Evolutionary conservation across 2,888 invertebrate genomes (phyloP), one percentile per base, ranked within the genome.

Genomic region (Tinea pellionella): DNA sequence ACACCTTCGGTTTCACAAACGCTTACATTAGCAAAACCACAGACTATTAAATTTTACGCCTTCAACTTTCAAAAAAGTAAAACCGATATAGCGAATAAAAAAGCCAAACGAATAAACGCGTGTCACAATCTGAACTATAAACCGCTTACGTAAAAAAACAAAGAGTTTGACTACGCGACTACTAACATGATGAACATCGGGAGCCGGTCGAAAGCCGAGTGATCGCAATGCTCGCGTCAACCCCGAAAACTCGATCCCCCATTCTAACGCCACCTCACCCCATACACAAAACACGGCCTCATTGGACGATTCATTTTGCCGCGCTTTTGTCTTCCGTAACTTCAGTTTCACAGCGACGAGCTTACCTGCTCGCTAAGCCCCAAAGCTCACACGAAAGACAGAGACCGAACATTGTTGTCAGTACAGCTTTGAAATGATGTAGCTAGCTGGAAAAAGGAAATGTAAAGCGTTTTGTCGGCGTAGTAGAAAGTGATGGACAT

Each of bases 261-360:
- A 66, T 71, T 70, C 75, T 81, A 81, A 82, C 86, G 83, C 85
- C 87, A 86, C 79, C 83, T 87, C 87, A 87, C 87, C 87, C 87
- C 84, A 87, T 79, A 74, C 69, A 1, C 69, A 74, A 67, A 62
- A 65, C 63, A 69, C 66, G 61, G 63, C 60, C 70, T 64, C 61
- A 84, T 81, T 82, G 81, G 82, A 65, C 63, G 62, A 67, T 83
- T 80, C 78, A 67, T 64, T 86, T 87, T 87, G 83, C 78, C 87
- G 87, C 86, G 86, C 86, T 87, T 87, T 87, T 67, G 69, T 72
- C 69, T 74, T 78, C 67, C 70, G 78, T 67, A 70, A 71, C 63
- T 71, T 56, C 66, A 73, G 65, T 15, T 37, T 71, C 67, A 63
- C 63, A 63, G 59, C 63, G 15, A 55, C 30, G 11, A 12, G 18